A percentile compares a stretch with the other conserved stretches of the same genome.
phyloP scores from a whole-genome alignment of 2,888 invertebrate species.

The Anarsia innoxiella region DNA sequence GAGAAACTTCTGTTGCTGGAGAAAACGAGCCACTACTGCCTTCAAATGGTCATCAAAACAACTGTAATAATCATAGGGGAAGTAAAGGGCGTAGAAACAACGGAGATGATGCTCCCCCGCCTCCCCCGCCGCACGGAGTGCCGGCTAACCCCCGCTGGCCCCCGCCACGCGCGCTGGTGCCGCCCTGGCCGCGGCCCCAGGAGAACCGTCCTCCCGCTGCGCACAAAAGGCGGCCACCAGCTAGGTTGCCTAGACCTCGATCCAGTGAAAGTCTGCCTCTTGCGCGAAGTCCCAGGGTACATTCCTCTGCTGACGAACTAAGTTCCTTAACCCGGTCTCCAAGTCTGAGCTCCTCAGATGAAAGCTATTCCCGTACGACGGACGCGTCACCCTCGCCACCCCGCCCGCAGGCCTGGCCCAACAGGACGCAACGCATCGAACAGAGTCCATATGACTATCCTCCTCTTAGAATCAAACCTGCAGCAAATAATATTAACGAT shows the following conservation, averaged over 20 bases:
- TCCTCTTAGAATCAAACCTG: slow-evolving; percentile 68
- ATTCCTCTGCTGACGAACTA: slow-evolving; percentile 88
- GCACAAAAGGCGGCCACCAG: slow-evolving; percentile 55
- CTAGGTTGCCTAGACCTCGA: slow-evolving; percentile 77
- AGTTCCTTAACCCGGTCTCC: slow-evolving; percentile 88
- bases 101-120: slow-evolving; percentile 69
- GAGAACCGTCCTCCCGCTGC: slow-evolving; percentile 55
- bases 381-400: slow-evolving; percentile 80
- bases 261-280: slow-evolving; percentile 80
- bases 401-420: slow-evolving; percentile 70
- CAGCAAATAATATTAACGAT: slow-evolving; percentile 51
- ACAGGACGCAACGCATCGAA: slow-evolving; percentile 68
- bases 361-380: slow-evolving; percentile 88
- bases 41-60: slow-evolving; percentile 49
- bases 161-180: slow-evolving; percentile 70
- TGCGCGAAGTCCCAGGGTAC: slow-evolving; percentile 76
- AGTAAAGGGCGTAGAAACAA: slow-evolving; percentile 67
- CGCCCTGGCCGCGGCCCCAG: slow-evolving; percentile 78
- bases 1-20: slow-evolving; percentile 73
- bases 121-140: slow-evolving; percentile 75
- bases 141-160: slow-evolving; percentile 57
- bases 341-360: slow-evolving; percentile 88
- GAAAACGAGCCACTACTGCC: slow-evolving; percentile 78
- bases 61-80: slow-evolving; percentile 56
- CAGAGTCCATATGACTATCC: slow-evolving; percentile 75